Evolutionary conservation across 2,113 vertebrate genomes (phyloP).

Genomic region (Oostethus manadensis): DNA sequence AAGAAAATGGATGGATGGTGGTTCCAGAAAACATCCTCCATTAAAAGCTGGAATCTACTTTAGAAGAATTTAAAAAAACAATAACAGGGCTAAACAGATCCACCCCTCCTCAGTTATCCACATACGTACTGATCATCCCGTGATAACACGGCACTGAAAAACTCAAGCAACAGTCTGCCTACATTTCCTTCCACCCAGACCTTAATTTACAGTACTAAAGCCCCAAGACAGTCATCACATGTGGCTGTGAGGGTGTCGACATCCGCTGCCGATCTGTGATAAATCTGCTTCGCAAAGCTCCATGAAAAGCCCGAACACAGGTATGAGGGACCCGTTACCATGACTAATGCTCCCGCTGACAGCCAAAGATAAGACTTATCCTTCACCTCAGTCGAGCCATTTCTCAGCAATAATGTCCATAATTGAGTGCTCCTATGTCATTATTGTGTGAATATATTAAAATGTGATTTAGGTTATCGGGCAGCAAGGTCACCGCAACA

Average conservation of each 20-base stretch:
- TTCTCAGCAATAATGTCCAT: constrained; percentile 98
- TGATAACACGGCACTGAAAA: not conserved
- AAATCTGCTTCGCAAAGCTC: constrained; percentile 96
- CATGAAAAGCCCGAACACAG: constrained; percentile 88
- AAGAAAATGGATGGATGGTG: too few species aligned
- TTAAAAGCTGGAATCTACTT: too few species aligned
- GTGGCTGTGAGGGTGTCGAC: constrained; percentile 49
- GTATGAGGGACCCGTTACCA: constrained; percentile 90
- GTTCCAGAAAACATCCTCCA: too few species aligned
- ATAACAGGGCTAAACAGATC: too few species aligned
- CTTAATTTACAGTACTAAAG: constrained; percentile 40
- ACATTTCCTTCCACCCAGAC: not conserved
- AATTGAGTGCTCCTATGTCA: constrained; percentile 90
- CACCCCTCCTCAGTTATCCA: too few species aligned
- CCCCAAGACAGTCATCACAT: constrained; percentile 54
- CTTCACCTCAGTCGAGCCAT: constrained; percentile 90
- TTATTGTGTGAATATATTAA: constrained; percentile 87
- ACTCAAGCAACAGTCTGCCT: not conserved
- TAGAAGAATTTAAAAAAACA: too few species aligned
- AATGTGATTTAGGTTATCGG: constrained; percentile 69
- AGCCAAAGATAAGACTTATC: constrained; percentile 98
- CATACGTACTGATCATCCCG: too few species aligned
- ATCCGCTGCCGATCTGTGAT: constrained; percentile 81
- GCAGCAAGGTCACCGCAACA: constrained; percentile 54
- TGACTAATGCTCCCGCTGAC: constrained; percentile 96